These are phyloP conservation scores for Patella depressa DNA, from an alignment of 2,888 invertebrate genomes.

Conservation along the genomic window DNA sequence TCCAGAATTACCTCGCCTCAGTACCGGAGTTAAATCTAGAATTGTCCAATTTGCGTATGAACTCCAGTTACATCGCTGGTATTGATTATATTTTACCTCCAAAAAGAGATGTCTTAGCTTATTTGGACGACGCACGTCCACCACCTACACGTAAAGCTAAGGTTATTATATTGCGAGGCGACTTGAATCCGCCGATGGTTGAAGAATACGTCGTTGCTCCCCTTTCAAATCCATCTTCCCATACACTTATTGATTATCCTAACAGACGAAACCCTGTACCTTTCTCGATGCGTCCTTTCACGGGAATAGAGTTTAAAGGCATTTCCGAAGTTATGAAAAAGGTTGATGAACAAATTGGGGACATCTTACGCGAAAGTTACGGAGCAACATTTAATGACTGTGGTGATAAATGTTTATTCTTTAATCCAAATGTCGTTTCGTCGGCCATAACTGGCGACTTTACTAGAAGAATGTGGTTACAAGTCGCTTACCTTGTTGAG, in stretches of 20 bases:
- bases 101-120: constrained; percentile 40
- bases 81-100: constrained; percentile 39
- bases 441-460: constrained; percentile 15
- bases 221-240: constrained; percentile 36
- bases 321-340: constrained; percentile 23
- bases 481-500: constrained; percentile 32
- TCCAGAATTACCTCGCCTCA: constrained; percentile 26
- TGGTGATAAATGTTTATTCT: constrained; percentile 34
- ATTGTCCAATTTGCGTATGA: constrained; percentile 23
- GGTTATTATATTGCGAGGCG: constrained; percentile 55
- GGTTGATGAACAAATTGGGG: constrained; percentile 27
- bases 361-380: constrained; percentile 35
- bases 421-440: constrained; percentile 22
- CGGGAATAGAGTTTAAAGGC: constrained; percentile 23
- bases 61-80: constrained; percentile 31
- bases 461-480: constrained; percentile 39
- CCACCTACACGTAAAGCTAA: constrained; percentile 50
- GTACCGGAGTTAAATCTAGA: constrained; percentile 33
- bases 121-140: constrained; percentile 31
- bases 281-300: constrained; percentile 35
- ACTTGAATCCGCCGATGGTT: constrained; percentile 44
- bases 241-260: constrained; percentile 18
- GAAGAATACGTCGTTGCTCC: constrained; percentile 22
- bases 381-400: constrained; percentile 31
- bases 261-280: constrained; percentile 31